phyloP scores from a whole-genome alignment of 2,113 vertebrate species.

The Bothrops jararaca region DNA sequence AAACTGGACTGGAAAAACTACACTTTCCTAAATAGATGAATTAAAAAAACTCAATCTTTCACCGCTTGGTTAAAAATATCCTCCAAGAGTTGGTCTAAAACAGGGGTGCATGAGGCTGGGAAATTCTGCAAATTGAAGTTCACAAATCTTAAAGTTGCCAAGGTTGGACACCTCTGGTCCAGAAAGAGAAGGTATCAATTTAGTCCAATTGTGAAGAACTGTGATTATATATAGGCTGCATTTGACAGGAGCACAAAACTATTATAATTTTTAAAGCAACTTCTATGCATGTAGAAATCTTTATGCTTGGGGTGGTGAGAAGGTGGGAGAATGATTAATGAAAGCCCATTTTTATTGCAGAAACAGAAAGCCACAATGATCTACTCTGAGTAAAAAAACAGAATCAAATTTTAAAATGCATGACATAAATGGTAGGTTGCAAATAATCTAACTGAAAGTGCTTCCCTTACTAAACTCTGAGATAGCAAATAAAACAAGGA shows the following conservation, averaged over 20 bases:
- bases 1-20: not conserved
- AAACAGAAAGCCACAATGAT: not conserved
- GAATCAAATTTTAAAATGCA: not conserved
- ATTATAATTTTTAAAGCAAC: not conserved
- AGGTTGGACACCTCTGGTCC: not conserved
- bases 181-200: not conserved
- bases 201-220: not conserved
- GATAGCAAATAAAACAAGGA: slow-evolving; percentile 49
- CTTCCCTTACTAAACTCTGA: slow-evolving; percentile 43
- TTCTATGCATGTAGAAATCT: not conserved
- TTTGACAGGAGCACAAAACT: not conserved
- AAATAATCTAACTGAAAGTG: slow-evolving; percentile 34
- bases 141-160: too few relatives aligned
- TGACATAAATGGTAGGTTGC: not conserved
- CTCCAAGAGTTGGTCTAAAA: not conserved
- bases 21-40: not conserved
- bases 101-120: too few relatives aligned
- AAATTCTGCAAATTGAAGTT: too few relatives aligned
- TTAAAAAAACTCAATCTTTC: not conserved
- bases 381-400: not conserved
- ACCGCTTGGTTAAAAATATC: not conserved
- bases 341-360: not conserved
- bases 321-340: not conserved
- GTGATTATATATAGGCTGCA: not conserved
- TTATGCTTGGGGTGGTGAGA: not conserved